Evolutionary conservation across 1,140 invertebrate genomes (phyloP).

Genomic region (Drosophila lacteicornis): DNA sequence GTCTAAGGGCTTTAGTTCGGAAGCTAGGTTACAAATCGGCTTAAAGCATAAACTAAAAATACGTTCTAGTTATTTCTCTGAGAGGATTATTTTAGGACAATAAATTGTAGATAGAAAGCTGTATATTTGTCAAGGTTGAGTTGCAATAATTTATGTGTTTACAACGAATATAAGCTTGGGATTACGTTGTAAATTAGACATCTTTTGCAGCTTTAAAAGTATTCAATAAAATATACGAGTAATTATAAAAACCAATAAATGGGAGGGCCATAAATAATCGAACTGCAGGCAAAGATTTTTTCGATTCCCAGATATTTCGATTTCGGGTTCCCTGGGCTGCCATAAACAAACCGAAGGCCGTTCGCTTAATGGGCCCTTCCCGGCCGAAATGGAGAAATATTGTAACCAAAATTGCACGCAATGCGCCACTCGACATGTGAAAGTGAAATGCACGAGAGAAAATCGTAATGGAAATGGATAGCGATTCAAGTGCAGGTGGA

Average conservation of each 20-base stretch:
- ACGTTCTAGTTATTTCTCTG: neutral
- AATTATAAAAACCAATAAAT: conserved; percentile 9
- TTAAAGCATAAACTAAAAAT: neutral
- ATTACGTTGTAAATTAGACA: neutral
- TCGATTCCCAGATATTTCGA: conserved; percentile 18
- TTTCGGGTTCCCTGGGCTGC: conserved; percentile 14
- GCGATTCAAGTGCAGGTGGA: conserved; percentile 26
- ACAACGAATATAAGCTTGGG: neutral
- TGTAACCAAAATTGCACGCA: conserved; percentile 51
- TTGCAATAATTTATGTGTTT: neutral
- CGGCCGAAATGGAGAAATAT: conserved; percentile 26
- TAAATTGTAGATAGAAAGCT: neutral
- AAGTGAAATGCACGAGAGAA: conserved; percentile 29
- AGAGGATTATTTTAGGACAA: neutral
- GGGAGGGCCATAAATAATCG: conserved; percentile 25
- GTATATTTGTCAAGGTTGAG: neutral
- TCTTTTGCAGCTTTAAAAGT: neutral
- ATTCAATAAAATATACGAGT: neutral
- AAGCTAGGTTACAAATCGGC: neutral
- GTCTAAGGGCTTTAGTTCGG: neutral
- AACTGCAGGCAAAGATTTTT: conserved; percentile 8
- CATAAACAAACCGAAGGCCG: conserved; percentile 28
- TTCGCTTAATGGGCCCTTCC: conserved; percentile 6
- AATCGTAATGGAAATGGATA: conserved; percentile 41
- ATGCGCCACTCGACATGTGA: conserved; percentile 41